Conservation (phyloP, 2,113 vertebrate genomes). For the Salvelinus alpinus region DNA sequence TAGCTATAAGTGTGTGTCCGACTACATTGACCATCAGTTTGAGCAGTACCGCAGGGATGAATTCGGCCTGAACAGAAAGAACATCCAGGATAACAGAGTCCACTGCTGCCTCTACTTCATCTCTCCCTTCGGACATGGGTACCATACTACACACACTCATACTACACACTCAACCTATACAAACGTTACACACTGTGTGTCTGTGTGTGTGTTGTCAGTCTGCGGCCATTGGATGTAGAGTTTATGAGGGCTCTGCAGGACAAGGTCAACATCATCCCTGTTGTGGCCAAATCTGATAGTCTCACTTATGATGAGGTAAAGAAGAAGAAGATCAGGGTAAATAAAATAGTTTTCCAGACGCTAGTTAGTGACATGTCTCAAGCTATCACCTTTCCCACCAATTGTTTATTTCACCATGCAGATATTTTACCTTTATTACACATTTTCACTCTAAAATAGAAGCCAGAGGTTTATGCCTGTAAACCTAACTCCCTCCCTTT, state of each 20-base stretch:
- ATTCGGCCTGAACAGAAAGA: constrained; percentile 72
- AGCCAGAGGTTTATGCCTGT: too few species aligned
- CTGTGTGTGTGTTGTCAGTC: constrained; percentile 37
- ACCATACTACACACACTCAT: background rate
- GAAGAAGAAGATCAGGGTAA: constrained; percentile 67
- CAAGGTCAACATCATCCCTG: constrained; percentile 76
- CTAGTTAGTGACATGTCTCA: too few species aligned
- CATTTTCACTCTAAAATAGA: too few species aligned
- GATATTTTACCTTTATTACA: too few species aligned
- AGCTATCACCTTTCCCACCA: too few species aligned
- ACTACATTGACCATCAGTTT: constrained; percentile 76
- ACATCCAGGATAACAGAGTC: constrained; percentile 78
- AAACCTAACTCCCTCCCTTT: background rate
- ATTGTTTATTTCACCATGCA: too few species aligned
- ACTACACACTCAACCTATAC: background rate
- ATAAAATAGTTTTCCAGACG: background rate
- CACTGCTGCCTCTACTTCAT: constrained; percentile 81
- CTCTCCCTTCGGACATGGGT: constrained; percentile 78
- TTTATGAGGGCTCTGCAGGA: constrained; percentile 73
- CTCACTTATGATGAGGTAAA: constrained; percentile 66
- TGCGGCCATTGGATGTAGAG: constrained; percentile 74
- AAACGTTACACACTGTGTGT: background rate
- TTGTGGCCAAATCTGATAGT: constrained; percentile 78
- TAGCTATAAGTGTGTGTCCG: constrained; percentile 68
- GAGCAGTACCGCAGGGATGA: constrained; percentile 76